Percentiles rank a stretch among this genome's conserved stretches.
These are phyloP conservation scores for Drosophila falleni DNA, from an alignment of 2,888 invertebrate genomes.

Conservation along the genomic window DNA sequence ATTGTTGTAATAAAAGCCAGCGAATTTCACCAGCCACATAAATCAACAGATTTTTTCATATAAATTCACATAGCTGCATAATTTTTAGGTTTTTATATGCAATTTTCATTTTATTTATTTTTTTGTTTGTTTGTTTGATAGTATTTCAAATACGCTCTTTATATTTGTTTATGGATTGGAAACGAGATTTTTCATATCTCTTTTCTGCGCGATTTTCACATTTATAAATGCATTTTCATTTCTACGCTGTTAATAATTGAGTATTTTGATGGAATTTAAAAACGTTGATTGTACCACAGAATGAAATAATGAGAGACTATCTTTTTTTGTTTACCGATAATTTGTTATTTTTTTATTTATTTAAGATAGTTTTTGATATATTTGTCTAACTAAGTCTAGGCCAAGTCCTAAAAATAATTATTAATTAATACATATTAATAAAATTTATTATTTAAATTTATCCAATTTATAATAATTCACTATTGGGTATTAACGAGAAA, in stretches of 20 bases:
- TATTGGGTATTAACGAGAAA: too few species aligned
- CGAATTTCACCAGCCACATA: conserved; percentile 51
- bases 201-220: conserved; percentile 28
- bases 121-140: conserved; percentile 16
- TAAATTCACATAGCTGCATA: conserved; percentile 40
- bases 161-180: conserved; percentile 56
- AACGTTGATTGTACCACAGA: not conserved
- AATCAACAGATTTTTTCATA: conserved; percentile 64
- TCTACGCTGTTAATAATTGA: conserved; percentile 39
- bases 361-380: too few species aligned
- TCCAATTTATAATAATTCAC: too few species aligned
- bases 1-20: conserved; percentile 54
- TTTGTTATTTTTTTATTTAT: too few species aligned
- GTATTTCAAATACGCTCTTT: conserved; percentile 48
- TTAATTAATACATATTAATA: too few species aligned
- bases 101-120: conserved; percentile 20
- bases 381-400: too few species aligned
- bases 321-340: too few species aligned
- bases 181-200: conserved; percentile 27
- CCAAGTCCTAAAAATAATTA: too few species aligned
- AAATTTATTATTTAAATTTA: too few species aligned
- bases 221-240: conserved; percentile 26
- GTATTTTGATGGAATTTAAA: conserved; percentile 29
- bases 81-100: conserved; percentile 26
- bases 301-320: too few species aligned